Conservation (phyloP, 1,140 invertebrate genomes). For the Portunus trituberculatus region DNA sequence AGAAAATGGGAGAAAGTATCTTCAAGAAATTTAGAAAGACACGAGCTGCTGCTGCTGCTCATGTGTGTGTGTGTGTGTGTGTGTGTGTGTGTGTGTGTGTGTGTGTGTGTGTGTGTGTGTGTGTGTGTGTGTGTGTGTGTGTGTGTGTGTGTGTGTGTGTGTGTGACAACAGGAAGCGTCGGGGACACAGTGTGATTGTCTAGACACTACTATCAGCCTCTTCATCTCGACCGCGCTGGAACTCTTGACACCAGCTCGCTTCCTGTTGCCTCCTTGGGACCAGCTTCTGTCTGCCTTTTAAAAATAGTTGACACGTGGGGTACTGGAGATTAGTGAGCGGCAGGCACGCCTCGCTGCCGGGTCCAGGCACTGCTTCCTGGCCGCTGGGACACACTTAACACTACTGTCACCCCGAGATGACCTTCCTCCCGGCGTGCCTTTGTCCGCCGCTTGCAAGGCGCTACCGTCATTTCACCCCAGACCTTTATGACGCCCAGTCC, state of each 20-base stretch:
- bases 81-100: conserved; percentile 32
- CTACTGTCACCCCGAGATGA: background rate
- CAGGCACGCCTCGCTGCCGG: background rate
- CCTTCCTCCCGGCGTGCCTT: background rate
- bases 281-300: background rate
- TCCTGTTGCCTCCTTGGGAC: background rate
- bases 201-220: background rate
- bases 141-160: conserved; percentile 38
- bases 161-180: background rate
- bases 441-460: background rate
- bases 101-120: conserved; percentile 33
- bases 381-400: background rate
- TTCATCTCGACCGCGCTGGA: background rate
- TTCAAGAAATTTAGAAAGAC: too few relatives aligned
- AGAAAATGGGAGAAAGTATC: too few relatives aligned
- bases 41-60: background rate
- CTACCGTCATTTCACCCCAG: background rate
- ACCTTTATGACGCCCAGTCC: background rate
- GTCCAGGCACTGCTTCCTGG: background rate
- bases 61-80: background rate
- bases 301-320: background rate
- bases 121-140: conserved; percentile 16
- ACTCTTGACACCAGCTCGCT: background rate
- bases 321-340: background rate
- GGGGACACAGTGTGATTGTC: background rate